A percentile compares a stretch with the other conserved stretches of the same genome.
Evolutionary conservation across 2,113 vertebrate genomes (phyloP).

Genomic region (Nycticebus coucang): DNA sequence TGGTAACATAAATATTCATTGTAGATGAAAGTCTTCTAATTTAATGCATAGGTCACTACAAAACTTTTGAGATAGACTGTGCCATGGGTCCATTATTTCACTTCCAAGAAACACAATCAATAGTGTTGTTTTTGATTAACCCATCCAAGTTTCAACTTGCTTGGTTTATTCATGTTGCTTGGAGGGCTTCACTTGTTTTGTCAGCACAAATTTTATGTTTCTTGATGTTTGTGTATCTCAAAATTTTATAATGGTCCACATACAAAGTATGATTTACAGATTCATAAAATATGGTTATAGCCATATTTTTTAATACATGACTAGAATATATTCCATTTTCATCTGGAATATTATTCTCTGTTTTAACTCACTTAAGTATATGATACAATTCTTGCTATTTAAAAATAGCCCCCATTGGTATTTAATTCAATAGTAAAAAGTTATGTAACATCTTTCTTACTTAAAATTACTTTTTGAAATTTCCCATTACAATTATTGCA

Average conservation of each 20-base stretch:
- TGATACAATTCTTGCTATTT: neutral
- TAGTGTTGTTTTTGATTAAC: too few species aligned
- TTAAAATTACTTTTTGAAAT: conserved; percentile 20
- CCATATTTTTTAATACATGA: neutral
- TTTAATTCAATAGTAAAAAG: neutral
- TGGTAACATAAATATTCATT: neutral
- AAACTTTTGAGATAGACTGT: too few species aligned
- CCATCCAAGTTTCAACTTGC: too few species aligned
- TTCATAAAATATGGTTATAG: conserved; percentile 24
- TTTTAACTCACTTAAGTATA: neutral
- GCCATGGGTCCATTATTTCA: too few species aligned
- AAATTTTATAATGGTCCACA: too few species aligned
- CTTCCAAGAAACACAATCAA: too few species aligned
- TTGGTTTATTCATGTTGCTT: too few species aligned
- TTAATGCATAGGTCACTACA: neutral
- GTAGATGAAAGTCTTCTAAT: conserved; percentile 16
- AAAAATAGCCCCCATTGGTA: neutral
- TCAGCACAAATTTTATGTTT: too few species aligned
- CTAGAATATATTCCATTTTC: neutral
- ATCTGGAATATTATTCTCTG: neutral
- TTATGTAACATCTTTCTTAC: neutral
- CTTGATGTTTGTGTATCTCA: too few species aligned
- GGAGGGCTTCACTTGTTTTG: too few species aligned
- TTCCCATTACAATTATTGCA: neutral
- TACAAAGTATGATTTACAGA: neutral